Evolutionary conservation across 2,113 vertebrate genomes (phyloP), one percentile per base, ranked within the genome.

Genomic region (Anoura caudifer): DNA sequence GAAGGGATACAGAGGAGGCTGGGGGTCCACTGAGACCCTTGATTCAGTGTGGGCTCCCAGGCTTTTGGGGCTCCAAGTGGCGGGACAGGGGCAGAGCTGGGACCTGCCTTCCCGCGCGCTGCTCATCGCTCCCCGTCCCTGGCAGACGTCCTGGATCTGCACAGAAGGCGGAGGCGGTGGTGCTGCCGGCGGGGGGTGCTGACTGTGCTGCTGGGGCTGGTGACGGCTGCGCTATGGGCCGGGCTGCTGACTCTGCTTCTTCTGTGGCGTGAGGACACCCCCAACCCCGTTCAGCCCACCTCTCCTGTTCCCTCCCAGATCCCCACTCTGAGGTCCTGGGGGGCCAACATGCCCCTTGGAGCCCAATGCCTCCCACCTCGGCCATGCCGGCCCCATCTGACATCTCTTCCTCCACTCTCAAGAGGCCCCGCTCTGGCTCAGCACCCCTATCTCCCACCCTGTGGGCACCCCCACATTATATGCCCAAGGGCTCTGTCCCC

Each of bases 191-290:
- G 0, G 5, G 16, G 95, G 13, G 12, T 47, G 0, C 92, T 16
- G 92, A 52, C 95, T 1, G 9, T 0, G 0, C 41, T 97, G 43
- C 0, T 97, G 87, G 97, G 28, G 12, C 80, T 97, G 90, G 19
- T 79, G 87, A 95, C 20, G 0, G 7, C 38, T 0, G 38, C 26
- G 0, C 65, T 97, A 54, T 97, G 97, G 94, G 90, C 95, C 0
- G 94, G 87, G 24, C 61, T 97, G 90, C 90, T 97, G 79, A 54
- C 63, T 19, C 75, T 97, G 63, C 87, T 97, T 9, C 93, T 97
- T 19, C 65, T 96, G 17, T 97, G 97, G 97, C 97, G 96, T 97
- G 72, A 96, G 97, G 69, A 95, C 56, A 61, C 7, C 90, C 69
- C n/a, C 56, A 1, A 38, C 33, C 87, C 90, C 24, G 0, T 0